A percentile compares a stretch with the other conserved stretches of the same genome.
Conservation (phyloP, 2,113 vertebrate genomes). For the Uropsilus gracilis region DNA sequence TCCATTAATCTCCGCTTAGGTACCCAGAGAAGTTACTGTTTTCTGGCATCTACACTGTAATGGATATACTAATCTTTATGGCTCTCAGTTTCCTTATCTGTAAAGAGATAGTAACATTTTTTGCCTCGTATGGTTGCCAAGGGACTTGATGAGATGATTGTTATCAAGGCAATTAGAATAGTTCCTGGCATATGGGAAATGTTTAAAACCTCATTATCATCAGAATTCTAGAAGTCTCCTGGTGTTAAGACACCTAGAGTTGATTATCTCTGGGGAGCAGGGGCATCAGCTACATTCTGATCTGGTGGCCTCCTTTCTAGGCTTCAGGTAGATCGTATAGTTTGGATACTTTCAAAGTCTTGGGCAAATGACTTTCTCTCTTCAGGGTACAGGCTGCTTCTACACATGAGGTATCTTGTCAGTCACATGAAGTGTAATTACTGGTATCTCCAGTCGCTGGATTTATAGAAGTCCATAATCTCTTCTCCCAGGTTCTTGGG, state of each 20-base stretch:
- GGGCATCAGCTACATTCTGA: neutral
- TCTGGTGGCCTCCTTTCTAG: neutral
- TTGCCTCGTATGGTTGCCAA: neutral
- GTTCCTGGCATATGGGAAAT: neutral
- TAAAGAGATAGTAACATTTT: neutral
- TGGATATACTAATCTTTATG: neutral
- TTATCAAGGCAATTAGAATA: neutral
- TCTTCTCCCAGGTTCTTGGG: neutral
- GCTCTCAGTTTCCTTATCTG: conserved; percentile 6
- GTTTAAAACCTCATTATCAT: neutral
- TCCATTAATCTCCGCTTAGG: neutral
- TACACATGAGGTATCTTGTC: neutral
- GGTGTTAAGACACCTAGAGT: neutral
- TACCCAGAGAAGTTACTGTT: neutral
- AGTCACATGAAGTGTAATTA: neutral
- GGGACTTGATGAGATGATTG: neutral
- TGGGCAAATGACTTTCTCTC: neutral
- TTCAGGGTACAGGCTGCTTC: neutral
- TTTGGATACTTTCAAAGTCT: neutral
- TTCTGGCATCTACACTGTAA: neutral
- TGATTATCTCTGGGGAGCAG: neutral
- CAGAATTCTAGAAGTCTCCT: neutral
- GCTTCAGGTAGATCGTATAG: neutral
- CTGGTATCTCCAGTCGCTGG: neutral
- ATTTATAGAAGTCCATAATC: neutral